phyloP scores from a whole-genome alignment of 1,140 invertebrate genomes.

The Drosophila leontia region DNA sequence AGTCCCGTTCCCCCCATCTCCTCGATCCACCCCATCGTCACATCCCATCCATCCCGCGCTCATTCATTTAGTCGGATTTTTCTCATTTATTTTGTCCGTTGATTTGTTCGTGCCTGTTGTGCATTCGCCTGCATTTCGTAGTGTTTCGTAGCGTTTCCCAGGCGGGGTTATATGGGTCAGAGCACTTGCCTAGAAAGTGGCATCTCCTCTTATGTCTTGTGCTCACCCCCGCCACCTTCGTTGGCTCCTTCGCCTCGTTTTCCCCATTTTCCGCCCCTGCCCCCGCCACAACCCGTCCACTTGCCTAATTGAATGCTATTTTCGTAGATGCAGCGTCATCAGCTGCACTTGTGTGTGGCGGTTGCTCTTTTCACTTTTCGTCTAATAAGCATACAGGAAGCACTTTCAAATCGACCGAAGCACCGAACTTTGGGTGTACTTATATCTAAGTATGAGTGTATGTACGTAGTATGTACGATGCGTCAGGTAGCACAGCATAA shows the following conservation, averaged over 20 bases:
- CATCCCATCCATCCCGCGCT: slow-evolving; percentile 11
- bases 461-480: slow-evolving; percentile 8
- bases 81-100: slow-evolving; percentile 74
- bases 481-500: slow-evolving; percentile 66
- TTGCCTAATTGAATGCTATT: slow-evolving; percentile 81
- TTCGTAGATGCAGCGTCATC: slow-evolving; percentile 74
- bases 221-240: background rate
- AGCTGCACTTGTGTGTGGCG: slow-evolving; percentile 36
- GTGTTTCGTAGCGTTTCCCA: slow-evolving; percentile 42
- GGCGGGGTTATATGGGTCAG: slow-evolving; percentile 78
- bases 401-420: slow-evolving; percentile 63
- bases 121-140: slow-evolving; percentile 64
- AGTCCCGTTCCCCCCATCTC: slow-evolving; percentile 22
- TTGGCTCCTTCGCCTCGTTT: slow-evolving; percentile 6
- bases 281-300: slow-evolving; percentile 34
- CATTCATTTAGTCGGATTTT: slow-evolving; percentile 57
- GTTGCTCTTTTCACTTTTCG: slow-evolving; percentile 73
- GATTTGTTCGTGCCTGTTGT: slow-evolving; percentile 66
- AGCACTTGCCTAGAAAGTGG: slow-evolving; percentile 80
- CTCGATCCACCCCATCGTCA: slow-evolving; percentile 3
- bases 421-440: slow-evolving; percentile 51
- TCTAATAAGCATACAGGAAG: slow-evolving; percentile 82
- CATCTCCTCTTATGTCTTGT: slow-evolving; percentile 55
- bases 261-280: slow-evolving; percentile 5
- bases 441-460: background rate